A percentile compares a stretch with the other conserved stretches of the same genome.
These are phyloP conservation scores for Colletes collaris DNA, from an alignment of 2,888 invertebrate genomes.

Conservation along the genomic window DNA sequence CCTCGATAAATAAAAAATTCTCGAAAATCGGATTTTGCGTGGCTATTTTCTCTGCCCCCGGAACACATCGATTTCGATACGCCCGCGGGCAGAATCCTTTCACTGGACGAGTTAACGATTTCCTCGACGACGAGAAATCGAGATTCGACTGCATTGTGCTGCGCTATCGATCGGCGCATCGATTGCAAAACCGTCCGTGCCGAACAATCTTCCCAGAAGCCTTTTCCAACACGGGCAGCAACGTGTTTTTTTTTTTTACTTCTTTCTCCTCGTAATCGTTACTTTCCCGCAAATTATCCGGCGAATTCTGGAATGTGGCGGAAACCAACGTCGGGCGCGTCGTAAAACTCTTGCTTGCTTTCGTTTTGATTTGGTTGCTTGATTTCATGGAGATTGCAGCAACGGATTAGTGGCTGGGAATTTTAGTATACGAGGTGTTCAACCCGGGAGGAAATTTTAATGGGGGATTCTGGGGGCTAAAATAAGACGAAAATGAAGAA, in stretches of 20 bases:
- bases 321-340: conserved; percentile 2
- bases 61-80: conserved; percentile 13
- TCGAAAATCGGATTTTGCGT: too few relatives aligned
- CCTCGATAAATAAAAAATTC: neutral
- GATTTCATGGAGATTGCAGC: too few relatives aligned
- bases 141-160: conserved; percentile 34
- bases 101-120: conserved; percentile 42
- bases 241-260: neutral
- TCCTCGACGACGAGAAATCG: conserved; percentile 31
- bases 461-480: too few relatives aligned
- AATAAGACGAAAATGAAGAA: too few relatives aligned
- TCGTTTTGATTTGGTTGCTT: neutral
- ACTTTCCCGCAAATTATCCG: conserved; percentile 38
- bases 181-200: conserved; percentile 31
- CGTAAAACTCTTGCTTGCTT: conserved; percentile 18
- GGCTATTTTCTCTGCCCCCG: neutral
- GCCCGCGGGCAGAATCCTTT: conserved; percentile 35
- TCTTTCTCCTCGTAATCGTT: neutral
- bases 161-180: conserved; percentile 39
- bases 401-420: too few relatives aligned
- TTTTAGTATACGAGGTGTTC: too few relatives aligned
- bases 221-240: conserved; percentile 25
- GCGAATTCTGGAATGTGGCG: neutral
- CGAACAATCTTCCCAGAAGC: conserved; percentile 22
- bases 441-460: too few relatives aligned